Evolutionary conservation across 1,140 invertebrate species (phyloP).

Genomic region (Halyomorpha halys): DNA sequence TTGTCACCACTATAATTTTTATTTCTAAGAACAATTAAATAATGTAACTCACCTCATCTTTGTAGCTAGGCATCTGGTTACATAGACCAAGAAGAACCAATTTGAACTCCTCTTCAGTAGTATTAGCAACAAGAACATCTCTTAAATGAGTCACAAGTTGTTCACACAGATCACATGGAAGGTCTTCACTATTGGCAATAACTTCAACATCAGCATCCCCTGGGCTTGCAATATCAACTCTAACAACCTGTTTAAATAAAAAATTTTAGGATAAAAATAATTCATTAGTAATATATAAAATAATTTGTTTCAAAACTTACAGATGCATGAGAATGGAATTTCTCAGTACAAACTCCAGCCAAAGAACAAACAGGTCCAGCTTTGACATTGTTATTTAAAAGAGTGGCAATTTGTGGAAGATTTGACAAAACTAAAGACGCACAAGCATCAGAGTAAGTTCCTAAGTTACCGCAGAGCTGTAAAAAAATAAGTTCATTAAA

Average conservation of each 20-base stretch:
- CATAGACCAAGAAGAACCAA: constrained; percentile 52
- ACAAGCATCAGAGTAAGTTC: constrained; percentile 66
- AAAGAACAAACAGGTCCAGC: constrained; percentile 58
- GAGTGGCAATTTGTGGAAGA: constrained; percentile 50
- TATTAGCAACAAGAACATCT: constrained; percentile 72
- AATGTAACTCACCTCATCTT: constrained; percentile 35
- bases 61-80: constrained; percentile 26
- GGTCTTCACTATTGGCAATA: constrained; percentile 42
- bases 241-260: too few relatives aligned
- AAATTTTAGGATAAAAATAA: not conserved
- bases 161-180: constrained; percentile 75
- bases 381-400: constrained; percentile 50
- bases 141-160: constrained; percentile 66
- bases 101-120: constrained; percentile 71
- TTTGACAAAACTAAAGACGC: constrained; percentile 57
- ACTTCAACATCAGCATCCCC: constrained; percentile 11
- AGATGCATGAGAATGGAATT: constrained; percentile 23
- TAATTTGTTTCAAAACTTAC: not conserved
- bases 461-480: constrained; percentile 53
- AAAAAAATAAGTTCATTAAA: constrained; percentile 24
- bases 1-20: too few relatives aligned
- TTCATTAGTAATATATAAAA: not conserved
- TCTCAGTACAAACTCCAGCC: constrained; percentile 52
- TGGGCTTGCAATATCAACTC: too few relatives aligned
- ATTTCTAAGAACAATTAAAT: too few relatives aligned